Percentiles rank a stretch among this genome's conserved stretches.
phyloP scores from a whole-genome alignment of 2,113 vertebrate genomes.

The Spilogale gracilis region DNA sequence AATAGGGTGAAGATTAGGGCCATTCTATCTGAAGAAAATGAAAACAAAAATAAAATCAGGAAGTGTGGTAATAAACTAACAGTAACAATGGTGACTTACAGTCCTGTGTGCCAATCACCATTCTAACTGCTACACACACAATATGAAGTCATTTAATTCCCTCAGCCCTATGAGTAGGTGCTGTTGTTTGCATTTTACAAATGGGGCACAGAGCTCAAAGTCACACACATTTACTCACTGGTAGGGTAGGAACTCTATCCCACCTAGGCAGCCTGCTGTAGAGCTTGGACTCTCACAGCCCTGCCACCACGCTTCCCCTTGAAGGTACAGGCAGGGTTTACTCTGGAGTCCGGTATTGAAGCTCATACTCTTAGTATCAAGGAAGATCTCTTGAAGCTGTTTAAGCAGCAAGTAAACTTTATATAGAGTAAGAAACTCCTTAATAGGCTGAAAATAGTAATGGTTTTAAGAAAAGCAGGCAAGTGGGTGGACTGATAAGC shows the following conservation, averaged over 20 bases:
- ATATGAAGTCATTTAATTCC: background rate
- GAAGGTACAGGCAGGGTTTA: background rate
- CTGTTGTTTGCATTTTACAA: background rate
- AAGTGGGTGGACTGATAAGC: background rate
- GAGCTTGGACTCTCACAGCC: background rate
- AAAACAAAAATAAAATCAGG: background rate
- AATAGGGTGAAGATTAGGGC: background rate
- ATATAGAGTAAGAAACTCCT: background rate
- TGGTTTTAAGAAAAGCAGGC: conserved; percentile 15
- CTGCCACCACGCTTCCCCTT: background rate
- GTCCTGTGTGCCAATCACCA: background rate
- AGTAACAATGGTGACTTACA: background rate
- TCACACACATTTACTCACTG: background rate
- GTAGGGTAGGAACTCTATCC: background rate
- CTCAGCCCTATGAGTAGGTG: background rate
- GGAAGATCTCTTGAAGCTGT: background rate
- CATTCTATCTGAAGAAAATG: background rate
- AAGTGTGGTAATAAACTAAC: background rate
- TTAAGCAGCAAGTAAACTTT: conserved; percentile 26
- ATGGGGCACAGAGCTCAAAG: background rate
- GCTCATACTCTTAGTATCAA: background rate
- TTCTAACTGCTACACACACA: background rate
- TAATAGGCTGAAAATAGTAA: background rate
- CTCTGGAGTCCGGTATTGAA: background rate
- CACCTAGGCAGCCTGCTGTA: background rate